These are phyloP conservation scores for Anodontia alba DNA, from an alignment of 2,888 invertebrate genomes.

Conservation along the genomic window DNA sequence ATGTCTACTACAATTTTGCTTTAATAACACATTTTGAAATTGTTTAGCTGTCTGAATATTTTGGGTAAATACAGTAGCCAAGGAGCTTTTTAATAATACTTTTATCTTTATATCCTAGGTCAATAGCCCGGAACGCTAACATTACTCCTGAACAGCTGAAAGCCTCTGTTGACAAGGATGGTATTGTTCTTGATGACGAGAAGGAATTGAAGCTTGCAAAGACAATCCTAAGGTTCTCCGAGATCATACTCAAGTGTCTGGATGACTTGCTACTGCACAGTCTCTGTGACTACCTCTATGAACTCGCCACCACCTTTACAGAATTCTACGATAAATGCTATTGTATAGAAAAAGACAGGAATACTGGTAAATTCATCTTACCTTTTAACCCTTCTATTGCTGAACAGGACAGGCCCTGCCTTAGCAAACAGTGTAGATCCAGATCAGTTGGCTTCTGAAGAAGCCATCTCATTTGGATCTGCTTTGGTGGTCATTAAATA, in stretches of 20 bases:
- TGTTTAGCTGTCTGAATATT: too few species aligned
- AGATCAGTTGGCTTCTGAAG: too few species aligned
- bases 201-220: conserved; percentile 98
- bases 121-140: conserved; percentile 85
- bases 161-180: conserved; percentile 87
- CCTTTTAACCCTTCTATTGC: too few species aligned
- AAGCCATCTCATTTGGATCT: too few species aligned
- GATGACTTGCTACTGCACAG: conserved; percentile 93
- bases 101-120: conserved; percentile 74
- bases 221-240: conserved; percentile 90
- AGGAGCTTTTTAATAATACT: too few species aligned
- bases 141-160: conserved; percentile 86
- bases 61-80: too few species aligned
- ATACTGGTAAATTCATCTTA: conserved; percentile 86
- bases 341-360: conserved; percentile 95
- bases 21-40: too few species aligned
- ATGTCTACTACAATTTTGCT: too few species aligned
- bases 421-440: too few species aligned
- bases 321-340: conserved; percentile 99
- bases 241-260: conserved; percentile 92
- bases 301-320: conserved; percentile 95
- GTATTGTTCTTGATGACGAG: conserved; percentile 93
- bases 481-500: too few species aligned
- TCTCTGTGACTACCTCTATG: conserved; percentile 98
- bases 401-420: too few species aligned